Base-by-base conservation (phyloP, 2,888 invertebrate genomes). In the Drosophila barbarae region DNA sequence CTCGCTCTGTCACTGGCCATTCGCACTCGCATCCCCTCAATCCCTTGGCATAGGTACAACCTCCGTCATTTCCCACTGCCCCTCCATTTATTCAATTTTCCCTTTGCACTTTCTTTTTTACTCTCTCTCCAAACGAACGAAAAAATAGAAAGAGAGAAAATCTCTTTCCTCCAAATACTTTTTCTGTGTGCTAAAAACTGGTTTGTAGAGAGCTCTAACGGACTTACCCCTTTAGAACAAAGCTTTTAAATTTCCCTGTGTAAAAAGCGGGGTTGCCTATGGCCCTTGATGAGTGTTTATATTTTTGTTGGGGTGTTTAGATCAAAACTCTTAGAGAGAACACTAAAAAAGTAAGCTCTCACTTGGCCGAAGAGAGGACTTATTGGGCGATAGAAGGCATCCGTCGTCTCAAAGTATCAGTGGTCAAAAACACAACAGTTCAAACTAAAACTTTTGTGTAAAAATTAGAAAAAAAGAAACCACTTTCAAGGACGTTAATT, bases 1-100 rank as follows among this genome's bases (percentile, higher is more conserved):
- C 9, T 46, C n/a, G n/a, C 34, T 42, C 47, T 41, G 32, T n/a
- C 30, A 50, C 39, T 26, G 50, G 18, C 47, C 23, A 21, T 68
- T 26, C 30, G 13, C 32, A 36, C 23, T 35, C n/a, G 6, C 54
- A 49, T 12, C 42, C 42, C 10, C 21, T 13, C 13, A 41, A 8
- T 23, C 23, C 15, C 15, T 12, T 46, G 15, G 28, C 12, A 30
- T 8, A 12, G 28, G 44, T n/a, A 34, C 30, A 13, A 30, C 30
- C 30, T 8, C 18, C 15, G 12, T 1, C 8, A 46, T 32, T 46
- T 46, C 46, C 30, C 21, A 32, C 21, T 47, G 21, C 50, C 28
- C 21, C 35, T 39, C 23, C 18, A 13, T 47, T n/a, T 26, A 12
- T 15, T 21, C 5, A 1, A 5, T 32, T 39, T 53, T 18, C 12